Evolutionary conservation across 53 echinoderm and acorn worm genomes (phyloP).

Genomic region (Holothuria scabra): DNA sequence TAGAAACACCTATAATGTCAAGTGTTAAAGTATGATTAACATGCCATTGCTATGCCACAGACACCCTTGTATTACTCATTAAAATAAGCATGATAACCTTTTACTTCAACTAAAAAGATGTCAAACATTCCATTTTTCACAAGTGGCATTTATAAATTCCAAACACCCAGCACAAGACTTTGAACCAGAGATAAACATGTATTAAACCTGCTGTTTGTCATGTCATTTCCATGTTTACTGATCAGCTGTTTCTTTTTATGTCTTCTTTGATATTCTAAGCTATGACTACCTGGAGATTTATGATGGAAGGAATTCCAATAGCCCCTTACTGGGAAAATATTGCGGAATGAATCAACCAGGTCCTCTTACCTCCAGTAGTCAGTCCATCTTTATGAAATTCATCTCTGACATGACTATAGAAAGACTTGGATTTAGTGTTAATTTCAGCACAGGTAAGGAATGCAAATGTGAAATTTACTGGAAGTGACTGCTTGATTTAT

Average conservation of each 20-base stretch:
- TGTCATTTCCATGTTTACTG: neutral
- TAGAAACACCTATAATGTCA: too few relatives aligned
- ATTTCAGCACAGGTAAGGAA: slow-evolving; percentile 86
- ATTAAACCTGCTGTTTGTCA: neutral
- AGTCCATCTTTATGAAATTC: slow-evolving; percentile 78
- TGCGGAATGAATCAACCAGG: slow-evolving; percentile 86
- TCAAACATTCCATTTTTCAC: too few relatives aligned
- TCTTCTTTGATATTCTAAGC: slow-evolving; percentile 44
- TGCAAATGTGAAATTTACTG: neutral
- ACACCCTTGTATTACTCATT: too few relatives aligned
- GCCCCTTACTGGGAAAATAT: slow-evolving; percentile 73
- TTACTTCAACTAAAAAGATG: too few relatives aligned
- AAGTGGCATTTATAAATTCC: too few relatives aligned
- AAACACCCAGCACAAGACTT: too few relatives aligned
- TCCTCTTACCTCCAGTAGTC: slow-evolving; percentile 78
- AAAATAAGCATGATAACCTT: too few relatives aligned
- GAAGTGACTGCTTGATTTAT: too few relatives aligned
- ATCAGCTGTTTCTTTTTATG: neutral
- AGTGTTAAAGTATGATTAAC: too few relatives aligned
- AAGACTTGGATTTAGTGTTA: slow-evolving; percentile 91
- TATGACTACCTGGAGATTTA: slow-evolving; percentile 94
- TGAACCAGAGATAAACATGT: too few relatives aligned
- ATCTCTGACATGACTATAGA: slow-evolving; percentile 84
- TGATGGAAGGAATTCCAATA: slow-evolving; percentile 76
- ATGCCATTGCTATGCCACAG: too few relatives aligned